These are phyloP conservation scores for Ellobium chinense DNA, from an alignment of 2,888 invertebrate species.

Conservation along the genomic window DNA sequence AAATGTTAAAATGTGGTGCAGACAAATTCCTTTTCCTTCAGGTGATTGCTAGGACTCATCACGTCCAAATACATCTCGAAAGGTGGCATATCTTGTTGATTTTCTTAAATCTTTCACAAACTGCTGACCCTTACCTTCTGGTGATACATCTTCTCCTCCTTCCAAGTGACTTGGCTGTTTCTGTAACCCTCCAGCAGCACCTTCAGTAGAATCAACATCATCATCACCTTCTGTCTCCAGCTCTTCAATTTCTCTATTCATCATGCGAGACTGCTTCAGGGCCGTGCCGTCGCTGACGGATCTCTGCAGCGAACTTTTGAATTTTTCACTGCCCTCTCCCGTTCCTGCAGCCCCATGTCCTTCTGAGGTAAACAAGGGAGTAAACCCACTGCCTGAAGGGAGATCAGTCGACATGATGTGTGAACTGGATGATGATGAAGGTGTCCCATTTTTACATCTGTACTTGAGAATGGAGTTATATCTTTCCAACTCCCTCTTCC, in stretches of 20 bases:
- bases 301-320: constrained; percentile 29
- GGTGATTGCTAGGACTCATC: no score
- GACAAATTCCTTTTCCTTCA: no score
- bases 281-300: constrained; percentile 51
- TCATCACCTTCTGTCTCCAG: not conserved
- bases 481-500: constrained; percentile 50
- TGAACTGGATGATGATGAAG: not conserved
- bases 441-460: not conserved
- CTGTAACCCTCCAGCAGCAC: not conserved
- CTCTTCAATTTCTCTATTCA: constrained; percentile 21
- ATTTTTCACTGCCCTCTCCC: not conserved
- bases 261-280: constrained; percentile 5
- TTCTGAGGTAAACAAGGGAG: constrained; percentile 16
- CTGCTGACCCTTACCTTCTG: constrained; percentile 1
- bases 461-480: constrained; percentile 57
- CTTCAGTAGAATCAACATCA: not conserved
- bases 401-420: not conserved
- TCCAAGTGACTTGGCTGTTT: not conserved
- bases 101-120: no score
- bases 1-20: no score
- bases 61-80: no score
- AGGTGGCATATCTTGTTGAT: no score
- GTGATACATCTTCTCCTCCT: constrained; percentile 11
- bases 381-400: constrained; percentile 17
- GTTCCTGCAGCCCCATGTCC: not conserved